Conservation (phyloP, 1,140 invertebrate genomes). For the Ericerus pela region DNA sequence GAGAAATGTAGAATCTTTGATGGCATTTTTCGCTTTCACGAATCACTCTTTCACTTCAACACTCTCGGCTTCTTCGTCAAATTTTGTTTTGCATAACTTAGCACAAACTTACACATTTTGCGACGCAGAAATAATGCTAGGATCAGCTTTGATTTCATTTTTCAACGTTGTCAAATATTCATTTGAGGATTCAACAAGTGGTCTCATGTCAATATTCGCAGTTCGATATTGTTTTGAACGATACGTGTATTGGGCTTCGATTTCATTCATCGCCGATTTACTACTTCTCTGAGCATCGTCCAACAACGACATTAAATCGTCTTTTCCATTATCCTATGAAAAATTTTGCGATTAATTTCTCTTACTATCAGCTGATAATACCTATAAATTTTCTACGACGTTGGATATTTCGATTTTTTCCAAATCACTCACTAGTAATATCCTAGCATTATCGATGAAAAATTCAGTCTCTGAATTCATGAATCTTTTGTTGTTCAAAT, state of each 20-base stretch:
- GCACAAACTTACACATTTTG: slow-evolving; percentile 3
- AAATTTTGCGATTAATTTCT: no score
- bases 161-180: not conserved
- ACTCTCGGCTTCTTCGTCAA: no score
- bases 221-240: not conserved
- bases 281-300: not conserved
- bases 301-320: not conserved
- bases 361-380: no score
- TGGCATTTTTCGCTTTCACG: no score
- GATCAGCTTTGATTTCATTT: not conserved
- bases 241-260: not conserved
- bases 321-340: not conserved
- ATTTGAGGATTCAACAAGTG: not conserved
- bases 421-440: not conserved
- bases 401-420: not conserved
- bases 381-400: not conserved
- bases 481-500: not conserved
- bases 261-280: not conserved
- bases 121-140: not conserved
- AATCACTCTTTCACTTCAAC: no score
- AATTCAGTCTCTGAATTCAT: not conserved
- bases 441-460: not conserved
- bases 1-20: no score
- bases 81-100: not conserved
- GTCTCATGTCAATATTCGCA: not conserved